A percentile compares a stretch with the other conserved stretches of the same genome.
Conservation (phyloP, 2,113 vertebrate genomes). For the Polypterus senegalus region DNA sequence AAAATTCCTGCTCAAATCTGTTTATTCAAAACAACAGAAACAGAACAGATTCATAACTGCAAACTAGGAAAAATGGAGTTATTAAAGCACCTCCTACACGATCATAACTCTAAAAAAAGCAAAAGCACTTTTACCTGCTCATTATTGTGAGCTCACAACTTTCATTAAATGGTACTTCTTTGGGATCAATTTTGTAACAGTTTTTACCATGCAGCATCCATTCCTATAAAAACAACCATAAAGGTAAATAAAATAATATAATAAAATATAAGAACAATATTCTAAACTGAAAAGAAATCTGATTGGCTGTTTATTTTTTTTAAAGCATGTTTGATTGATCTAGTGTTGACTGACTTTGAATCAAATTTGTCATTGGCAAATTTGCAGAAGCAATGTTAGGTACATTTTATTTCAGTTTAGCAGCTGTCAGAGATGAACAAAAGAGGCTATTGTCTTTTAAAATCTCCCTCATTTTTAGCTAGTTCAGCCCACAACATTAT, state of each 20-base stretch:
- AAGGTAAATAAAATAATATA: background rate
- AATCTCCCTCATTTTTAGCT: no score
- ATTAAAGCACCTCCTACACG: background rate
- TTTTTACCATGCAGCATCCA: slow-evolving; percentile 75
- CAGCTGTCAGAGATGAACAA: no score
- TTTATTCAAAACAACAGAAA: background rate
- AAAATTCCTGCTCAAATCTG: slow-evolving; percentile 90
- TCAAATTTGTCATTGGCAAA: no score
- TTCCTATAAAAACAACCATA: slow-evolving; percentile 40
- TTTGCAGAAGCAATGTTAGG: no score
- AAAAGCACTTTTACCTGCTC: slow-evolving; percentile 54
- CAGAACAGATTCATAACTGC: background rate
- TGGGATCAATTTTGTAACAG: slow-evolving; percentile 65
- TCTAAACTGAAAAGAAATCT: no score
- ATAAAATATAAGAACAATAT: background rate
- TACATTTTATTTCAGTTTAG: no score
- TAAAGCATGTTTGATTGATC: no score
- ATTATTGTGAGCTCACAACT: slow-evolving; percentile 72
- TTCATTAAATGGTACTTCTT: slow-evolving; percentile 58
- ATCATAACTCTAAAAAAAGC: background rate
- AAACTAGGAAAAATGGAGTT: background rate
- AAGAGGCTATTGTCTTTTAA: no score
- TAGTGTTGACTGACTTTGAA: no score
- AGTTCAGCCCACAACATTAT: no score
- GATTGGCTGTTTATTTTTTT: no score